A percentile compares a stretch with the other conserved stretches of the same genome.
phyloP scores from a whole-genome alignment of 2,113 vertebrate species.

The Pseudorasbora parva region DNA sequence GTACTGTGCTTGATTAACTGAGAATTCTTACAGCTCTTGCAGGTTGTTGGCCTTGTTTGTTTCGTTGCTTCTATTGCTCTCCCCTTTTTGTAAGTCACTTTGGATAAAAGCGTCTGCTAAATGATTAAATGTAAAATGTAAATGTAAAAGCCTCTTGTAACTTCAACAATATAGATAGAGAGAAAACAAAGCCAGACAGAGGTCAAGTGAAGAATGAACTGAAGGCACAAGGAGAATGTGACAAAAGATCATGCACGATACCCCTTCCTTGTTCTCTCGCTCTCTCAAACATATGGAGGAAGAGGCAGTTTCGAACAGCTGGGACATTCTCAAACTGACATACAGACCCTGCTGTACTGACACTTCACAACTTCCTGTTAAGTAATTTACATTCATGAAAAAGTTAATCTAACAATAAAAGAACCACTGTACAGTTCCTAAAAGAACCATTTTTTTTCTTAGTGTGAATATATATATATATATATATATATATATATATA shows the following conservation, averaged over 20 bases:
- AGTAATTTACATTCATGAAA: neutral
- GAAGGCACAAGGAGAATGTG: neutral
- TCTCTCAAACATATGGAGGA: conserved; percentile 4
- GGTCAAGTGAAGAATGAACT: conserved; percentile 10
- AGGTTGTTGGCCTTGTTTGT: too few relatives aligned
- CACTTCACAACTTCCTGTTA: neutral
- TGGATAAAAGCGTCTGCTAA: too few relatives aligned
- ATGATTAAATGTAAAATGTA: too few relatives aligned
- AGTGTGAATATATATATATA: too few relatives aligned
- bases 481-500: too few relatives aligned
- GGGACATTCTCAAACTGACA: conserved; percentile 3
- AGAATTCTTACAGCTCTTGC: too few relatives aligned
- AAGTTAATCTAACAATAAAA: neutral
- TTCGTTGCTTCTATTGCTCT: too few relatives aligned
- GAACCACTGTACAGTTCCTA: too few relatives aligned
- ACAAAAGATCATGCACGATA: conserved; percentile 19
- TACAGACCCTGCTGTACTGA: neutral
- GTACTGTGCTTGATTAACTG: too few relatives aligned
- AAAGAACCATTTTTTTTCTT: too few relatives aligned
- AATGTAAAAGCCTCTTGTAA: neutral
- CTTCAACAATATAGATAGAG: neutral
- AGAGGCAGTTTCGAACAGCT: neutral
- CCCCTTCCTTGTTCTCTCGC: neutral
- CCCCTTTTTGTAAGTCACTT: too few relatives aligned
- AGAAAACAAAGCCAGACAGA: neutral